Base-by-base conservation (phyloP, 2,113 vertebrate genomes). In the Sitta europaea region DNA sequence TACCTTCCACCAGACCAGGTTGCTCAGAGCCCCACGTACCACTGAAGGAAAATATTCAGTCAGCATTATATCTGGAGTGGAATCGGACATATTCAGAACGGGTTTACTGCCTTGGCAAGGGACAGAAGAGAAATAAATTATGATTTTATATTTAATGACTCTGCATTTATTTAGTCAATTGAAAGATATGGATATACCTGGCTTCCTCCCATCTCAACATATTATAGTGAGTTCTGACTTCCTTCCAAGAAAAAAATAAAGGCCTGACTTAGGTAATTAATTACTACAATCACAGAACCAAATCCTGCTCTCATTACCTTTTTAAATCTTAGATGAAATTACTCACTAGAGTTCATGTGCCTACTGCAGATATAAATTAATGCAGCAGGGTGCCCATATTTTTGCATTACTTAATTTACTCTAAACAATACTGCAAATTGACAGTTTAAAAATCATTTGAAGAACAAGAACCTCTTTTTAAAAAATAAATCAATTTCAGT, bases 151-250 rank as follows among this genome's bases (percentile, higher is more conserved):
- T 92, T 94, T 94, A 91, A 92, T 84, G 72, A 68, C 59, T 71
- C 38, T 42, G 51, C 70, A 85, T 91, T 95, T 96, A 87, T 89
- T 85, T 81, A 94, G 86, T 86, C 85, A 94, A 36, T 88, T 79
- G 59, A 65, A 54, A 82, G 73, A 87, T 47, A 83, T 3, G 57
- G 71, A 85, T 33, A 58, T 63, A 76, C 84, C 68, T 96, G 94
- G 86, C 81, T 85, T 84, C 23, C 28, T 43, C 89, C 65, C 68
- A 92, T 42, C 57, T 96, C 72, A 92, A n/a, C 33, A 78, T 57
- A 87, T 66, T 80, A 84, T 28, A 72, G 42, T 67, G 61, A 91
- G 35, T 61, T 90, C 50, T 73, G 76, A 77, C 15, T 84, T 85
- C 61, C 31, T 95, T 82, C 43, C 33, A 90, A 50, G 86, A 81